phyloP scores from a whole-genome alignment of 2,797 vertebrate genomes.

The Mus spretus region DNA sequence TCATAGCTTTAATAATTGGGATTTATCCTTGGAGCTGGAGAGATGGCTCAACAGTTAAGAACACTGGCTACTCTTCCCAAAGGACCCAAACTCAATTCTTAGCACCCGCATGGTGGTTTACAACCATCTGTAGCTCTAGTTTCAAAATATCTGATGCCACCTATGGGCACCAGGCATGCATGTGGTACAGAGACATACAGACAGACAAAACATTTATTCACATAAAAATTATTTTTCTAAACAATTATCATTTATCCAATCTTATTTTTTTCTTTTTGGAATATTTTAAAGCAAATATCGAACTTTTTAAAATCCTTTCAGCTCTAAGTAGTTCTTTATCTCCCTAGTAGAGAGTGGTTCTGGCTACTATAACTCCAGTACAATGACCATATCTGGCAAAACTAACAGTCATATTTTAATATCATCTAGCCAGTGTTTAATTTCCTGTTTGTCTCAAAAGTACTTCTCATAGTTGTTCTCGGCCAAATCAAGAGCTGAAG shows the following conservation, averaged over 20 bases:
- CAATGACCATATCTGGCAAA: conserved; percentile 53
- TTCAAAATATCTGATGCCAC: background rate
- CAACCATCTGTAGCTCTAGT: background rate
- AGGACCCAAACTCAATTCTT: background rate
- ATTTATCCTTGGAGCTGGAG: background rate
- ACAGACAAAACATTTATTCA: background rate
- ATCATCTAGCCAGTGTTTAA: background rate
- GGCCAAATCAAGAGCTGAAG: conserved; percentile 26
- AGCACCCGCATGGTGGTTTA: background rate
- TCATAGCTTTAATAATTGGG: background rate
- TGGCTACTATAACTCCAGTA: conserved; percentile 31
- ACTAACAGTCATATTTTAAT: conserved; percentile 24
- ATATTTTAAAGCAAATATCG: conserved; percentile 63
- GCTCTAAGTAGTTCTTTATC: conserved; percentile 45
- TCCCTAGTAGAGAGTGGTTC: conserved; percentile 30
- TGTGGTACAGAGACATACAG: background rate
- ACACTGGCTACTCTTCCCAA: background rate
- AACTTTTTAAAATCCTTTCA: conserved; percentile 50
- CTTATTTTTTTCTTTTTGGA: conserved; percentile 50
- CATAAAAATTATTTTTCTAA: background rate
- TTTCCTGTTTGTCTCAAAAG: conserved; percentile 31
- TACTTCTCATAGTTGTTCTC: conserved; percentile 27
- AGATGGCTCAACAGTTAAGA: background rate
- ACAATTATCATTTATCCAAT: conserved; percentile 39
- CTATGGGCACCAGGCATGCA: background rate